Percentiles rank a stretch among this genome's conserved stretches.
These are phyloP conservation scores for Diceros bicornis DNA, from an alignment of 2,797 vertebrate genomes.

Conservation along the genomic window DNA sequence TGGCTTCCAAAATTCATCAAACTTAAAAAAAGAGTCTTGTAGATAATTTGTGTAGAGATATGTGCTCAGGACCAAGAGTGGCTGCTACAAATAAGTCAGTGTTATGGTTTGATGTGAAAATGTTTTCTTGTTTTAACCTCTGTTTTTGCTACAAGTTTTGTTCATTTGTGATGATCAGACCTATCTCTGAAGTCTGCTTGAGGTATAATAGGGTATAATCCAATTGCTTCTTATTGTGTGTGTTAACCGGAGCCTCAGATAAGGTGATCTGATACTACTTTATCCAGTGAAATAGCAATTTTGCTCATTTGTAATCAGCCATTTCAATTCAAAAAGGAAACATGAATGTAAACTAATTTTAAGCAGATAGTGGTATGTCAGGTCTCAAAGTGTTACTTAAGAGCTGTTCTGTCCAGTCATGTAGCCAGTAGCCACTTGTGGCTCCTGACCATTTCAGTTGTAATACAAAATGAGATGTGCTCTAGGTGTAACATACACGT, in stretches of 20 bases:
- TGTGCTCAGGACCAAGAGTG: neutral
- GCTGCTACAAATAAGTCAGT: constrained; percentile 30
- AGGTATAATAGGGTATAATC: constrained; percentile 6
- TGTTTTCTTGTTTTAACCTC: constrained; percentile 42
- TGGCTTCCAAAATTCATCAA: constrained; percentile 38
- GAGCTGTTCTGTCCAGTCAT: neutral
- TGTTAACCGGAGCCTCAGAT: constrained; percentile 51
- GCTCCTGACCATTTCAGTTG: neutral
- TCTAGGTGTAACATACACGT: neutral
- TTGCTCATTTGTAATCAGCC: constrained; percentile 57
- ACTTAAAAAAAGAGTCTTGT: constrained; percentile 12
- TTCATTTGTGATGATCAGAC: constrained; percentile 40
- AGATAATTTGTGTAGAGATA: constrained; percentile 45
- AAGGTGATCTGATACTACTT: constrained; percentile 58
- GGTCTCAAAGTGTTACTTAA: neutral
- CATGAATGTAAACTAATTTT: constrained; percentile 61
- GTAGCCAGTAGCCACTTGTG: neutral
- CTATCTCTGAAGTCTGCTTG: constrained; percentile 27
- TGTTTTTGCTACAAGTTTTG: constrained; percentile 58
- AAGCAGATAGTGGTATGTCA: constrained; percentile 45
- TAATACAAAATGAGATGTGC: constrained; percentile 57
- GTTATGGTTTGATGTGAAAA: constrained; percentile 31
- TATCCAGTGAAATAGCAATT: constrained; percentile 65
- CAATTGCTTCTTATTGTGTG: neutral
- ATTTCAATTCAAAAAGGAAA: constrained; percentile 57